Percentiles rank a stretch among this genome's conserved stretches.
Evolutionary conservation across 1,140 invertebrate species (phyloP).

Genomic region (Pseudomyrmex flavicornis): DNA sequence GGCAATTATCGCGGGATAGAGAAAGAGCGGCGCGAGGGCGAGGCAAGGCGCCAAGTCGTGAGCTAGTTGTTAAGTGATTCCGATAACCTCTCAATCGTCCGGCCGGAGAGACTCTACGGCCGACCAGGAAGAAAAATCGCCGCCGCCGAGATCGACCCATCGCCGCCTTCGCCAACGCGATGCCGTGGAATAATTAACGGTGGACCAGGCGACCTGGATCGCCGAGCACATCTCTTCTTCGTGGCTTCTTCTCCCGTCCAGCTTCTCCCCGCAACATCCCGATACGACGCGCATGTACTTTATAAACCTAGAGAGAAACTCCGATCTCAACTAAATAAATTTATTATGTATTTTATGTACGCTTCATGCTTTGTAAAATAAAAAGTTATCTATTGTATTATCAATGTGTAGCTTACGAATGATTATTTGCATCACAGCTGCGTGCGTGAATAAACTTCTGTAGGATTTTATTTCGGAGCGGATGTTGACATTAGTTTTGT

Average conservation of each 20-base stretch:
- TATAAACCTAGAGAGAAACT: too few species aligned
- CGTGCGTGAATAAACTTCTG: conserved; percentile 22
- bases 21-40: conserved; percentile 65
- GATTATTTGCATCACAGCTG: background rate
- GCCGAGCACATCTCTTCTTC: conserved; percentile 77
- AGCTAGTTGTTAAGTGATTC: conserved; percentile 83
- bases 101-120: conserved; percentile 65
- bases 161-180: conserved; percentile 73
- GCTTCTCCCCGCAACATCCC: conserved; percentile 67
- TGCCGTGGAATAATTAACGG: conserved; percentile 83
- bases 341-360: background rate
- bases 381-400: background rate
- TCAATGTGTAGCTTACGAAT: background rate
- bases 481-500: conserved; percentile 3
- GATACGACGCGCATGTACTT: conserved; percentile 66
- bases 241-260: conserved; percentile 51
- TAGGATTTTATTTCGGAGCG: background rate
- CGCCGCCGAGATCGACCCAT: conserved; percentile 65
- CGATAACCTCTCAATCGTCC: conserved; percentile 84
- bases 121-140: conserved; percentile 60
- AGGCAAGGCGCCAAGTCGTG: conserved; percentile 83
- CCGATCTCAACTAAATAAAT: too few species aligned
- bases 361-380: background rate
- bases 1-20: conserved; percentile 78
- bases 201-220: conserved; percentile 78